Base-by-base conservation (phyloP, 30 jellyfish, hydroid and myxozoan genomes). In the Nemopilema nomurai region DNA sequence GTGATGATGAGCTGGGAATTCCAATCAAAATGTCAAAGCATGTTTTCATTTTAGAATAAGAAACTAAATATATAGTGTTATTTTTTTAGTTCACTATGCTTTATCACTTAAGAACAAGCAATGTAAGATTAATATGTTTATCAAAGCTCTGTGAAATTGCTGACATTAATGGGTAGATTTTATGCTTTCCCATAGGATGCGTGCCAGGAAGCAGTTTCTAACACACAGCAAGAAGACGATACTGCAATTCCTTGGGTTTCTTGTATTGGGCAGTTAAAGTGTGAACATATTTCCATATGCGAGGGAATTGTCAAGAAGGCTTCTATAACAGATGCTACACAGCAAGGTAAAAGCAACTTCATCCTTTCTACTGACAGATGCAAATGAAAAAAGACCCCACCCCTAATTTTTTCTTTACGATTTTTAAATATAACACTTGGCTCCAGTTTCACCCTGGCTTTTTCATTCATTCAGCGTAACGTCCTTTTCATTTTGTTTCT, bases 291-390 rank as follows among this genome's bases (percentile, higher is more conserved):
- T 81, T 81, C 84, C 77, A 22, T 67, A 74, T 81, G 90, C 83
- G 76, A 69, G 83, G 19, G 84, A 81, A 69, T 81, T 23, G 77
- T 70, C 83, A 57, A 80, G 76, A 81, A 68, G 67, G 90, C 90
- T 81, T 81, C 83, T 29, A 33, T 52, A 81, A 81, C 83, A n/a
- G 90, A 81, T 4, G 83, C 90, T 81, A 83, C 83, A 30, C 90
- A 81, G 74, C 90, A 81, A 65, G 90, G 83, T 81, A 67, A 81
- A 81, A 71, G 82, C 90, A 81, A 67, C 90, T 13, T 81, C 90
- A 66, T 81, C 90, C 62, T 70, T 83, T 67, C 90, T 68, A 13
- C 83, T 81, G 32, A 68, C 33, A 1, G 90, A 64, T 81, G 90
- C 90, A 81, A 81, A n/a, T n/a, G n/a, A n/a, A n/a, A n/a, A n/a